Conservation (phyloP, 2,797 vertebrate species). For the Selene dorsalis region DNA sequence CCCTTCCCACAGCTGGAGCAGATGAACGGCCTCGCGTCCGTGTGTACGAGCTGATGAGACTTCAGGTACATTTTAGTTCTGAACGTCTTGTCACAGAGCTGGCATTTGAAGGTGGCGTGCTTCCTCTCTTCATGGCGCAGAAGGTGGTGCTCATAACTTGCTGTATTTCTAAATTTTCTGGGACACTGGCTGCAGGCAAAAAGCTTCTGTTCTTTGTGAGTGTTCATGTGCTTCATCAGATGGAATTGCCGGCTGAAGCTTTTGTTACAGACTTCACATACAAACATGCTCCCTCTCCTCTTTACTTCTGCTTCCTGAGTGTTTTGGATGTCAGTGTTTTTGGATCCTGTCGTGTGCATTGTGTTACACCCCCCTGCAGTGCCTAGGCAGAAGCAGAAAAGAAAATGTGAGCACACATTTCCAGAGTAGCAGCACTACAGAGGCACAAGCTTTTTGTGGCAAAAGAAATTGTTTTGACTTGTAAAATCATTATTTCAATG, state of each 20-base stretch:
- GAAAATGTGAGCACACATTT: not conserved
- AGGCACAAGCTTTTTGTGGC: not conserved
- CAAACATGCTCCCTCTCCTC: constrained; percentile 48
- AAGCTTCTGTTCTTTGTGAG: constrained; percentile 60
- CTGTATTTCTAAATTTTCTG: constrained; percentile 48
- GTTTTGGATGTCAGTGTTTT: not conserved
- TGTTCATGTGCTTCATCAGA: constrained; percentile 72
- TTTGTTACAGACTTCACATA: constrained; percentile 68
- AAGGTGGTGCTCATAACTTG: constrained; percentile 59
- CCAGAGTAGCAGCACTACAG: not conserved
- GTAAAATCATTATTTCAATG: not conserved
- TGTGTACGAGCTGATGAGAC: constrained; percentile 67
- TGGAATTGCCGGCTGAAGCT: constrained; percentile 68
- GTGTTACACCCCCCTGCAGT: not conserved
- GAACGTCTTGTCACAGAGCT: constrained; percentile 71
- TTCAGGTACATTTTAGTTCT: constrained; percentile 68
- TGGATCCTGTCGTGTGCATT: not conserved
- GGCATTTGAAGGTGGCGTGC: constrained; percentile 47
- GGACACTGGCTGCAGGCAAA: constrained; percentile 70
- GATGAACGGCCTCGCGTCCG: constrained; percentile 56
- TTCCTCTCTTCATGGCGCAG: constrained; percentile 73
- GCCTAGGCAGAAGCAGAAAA: constrained; percentile 15
- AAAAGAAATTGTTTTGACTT: not conserved
- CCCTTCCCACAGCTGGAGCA: constrained; percentile 67
- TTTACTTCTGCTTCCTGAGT: not conserved